phyloP scores from a whole-genome alignment of 30 jellyfish, hydroid and myxozoan species.

The Cassiopea xamachana region DNA sequence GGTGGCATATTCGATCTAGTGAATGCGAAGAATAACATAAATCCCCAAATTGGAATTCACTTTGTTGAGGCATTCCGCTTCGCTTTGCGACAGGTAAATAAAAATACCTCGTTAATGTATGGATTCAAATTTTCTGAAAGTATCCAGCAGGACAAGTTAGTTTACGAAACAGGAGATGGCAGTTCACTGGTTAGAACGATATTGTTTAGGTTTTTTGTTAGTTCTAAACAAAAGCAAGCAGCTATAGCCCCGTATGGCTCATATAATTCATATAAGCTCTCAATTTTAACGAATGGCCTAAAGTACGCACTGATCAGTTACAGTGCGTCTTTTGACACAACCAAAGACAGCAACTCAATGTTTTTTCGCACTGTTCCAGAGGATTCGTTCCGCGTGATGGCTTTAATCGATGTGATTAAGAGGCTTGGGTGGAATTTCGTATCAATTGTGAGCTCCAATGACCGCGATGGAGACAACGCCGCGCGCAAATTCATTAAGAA shows the following conservation, averaged over 20 bases:
- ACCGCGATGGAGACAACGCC: constrained; percentile 81
- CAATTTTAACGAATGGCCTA: constrained; percentile 62
- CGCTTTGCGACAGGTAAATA: constrained; percentile 72
- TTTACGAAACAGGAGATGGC: constrained; percentile 4
- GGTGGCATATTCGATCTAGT: constrained; percentile 68
- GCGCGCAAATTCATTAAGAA: constrained; percentile 71
- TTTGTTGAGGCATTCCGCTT: constrained; percentile 73
- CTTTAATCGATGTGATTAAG: constrained; percentile 67
- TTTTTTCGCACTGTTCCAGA: constrained; percentile 91
- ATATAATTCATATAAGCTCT: constrained; percentile 54
- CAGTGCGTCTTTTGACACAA: constrained; percentile 69
- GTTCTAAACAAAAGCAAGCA: constrained; percentile 21
- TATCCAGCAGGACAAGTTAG: not conserved
- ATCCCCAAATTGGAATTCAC: constrained; percentile 81
- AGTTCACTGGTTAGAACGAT: not conserved
- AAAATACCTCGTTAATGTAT: constrained; percentile 58
- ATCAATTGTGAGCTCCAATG: constrained; percentile 86
- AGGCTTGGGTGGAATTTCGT: constrained; percentile 83
- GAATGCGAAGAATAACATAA: not conserved
- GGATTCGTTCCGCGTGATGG: constrained; percentile 77
- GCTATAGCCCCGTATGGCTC: constrained; percentile 76
- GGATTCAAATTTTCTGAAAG: constrained; percentile 63
- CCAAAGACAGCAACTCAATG: not conserved
- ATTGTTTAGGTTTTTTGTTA: constrained; percentile 25
- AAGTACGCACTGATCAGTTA: constrained; percentile 73